Percentiles rank a stretch among this genome's conserved stretches.
Conservation (phyloP, 1,140 invertebrate species). For the Drosophila teissieri region DNA sequence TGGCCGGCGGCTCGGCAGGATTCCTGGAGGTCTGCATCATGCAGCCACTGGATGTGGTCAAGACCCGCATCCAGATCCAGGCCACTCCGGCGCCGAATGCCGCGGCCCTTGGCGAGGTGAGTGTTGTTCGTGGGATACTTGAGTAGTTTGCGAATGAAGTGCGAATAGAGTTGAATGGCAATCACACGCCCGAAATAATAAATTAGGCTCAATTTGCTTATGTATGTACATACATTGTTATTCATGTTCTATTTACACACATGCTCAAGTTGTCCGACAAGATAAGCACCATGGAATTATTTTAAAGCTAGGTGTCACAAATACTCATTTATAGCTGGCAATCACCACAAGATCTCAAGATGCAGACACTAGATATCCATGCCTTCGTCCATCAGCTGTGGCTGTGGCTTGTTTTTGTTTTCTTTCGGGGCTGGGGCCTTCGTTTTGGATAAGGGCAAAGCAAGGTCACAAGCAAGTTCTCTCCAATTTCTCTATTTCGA, state of each 20-base stretch:
- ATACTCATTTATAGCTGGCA: not conserved
- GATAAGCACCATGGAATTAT: no score
- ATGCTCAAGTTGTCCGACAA: no score
- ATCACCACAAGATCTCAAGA: not conserved
- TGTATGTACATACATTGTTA: no score
- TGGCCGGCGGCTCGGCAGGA: conserved; percentile 94
- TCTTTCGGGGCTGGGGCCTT: conserved; percentile 1
- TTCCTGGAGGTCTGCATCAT: conserved; percentile 98
- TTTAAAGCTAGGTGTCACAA: no score
- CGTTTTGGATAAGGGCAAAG: conserved; percentile 33
- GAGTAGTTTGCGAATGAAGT: no score
- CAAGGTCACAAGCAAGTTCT: conserved; percentile 44
- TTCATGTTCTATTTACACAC: no score
- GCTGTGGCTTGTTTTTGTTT: not conserved
- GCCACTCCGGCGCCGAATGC: conserved; percentile 69
- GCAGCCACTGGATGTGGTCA: conserved; percentile 97
- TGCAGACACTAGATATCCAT: not conserved
- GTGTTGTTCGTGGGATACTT: conserved; percentile 8
- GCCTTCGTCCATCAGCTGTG: conserved; percentile 19
- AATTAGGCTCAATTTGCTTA: no score
- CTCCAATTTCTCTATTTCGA: not conserved
- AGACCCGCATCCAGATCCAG: conserved; percentile 94
- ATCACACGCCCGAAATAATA: no score
- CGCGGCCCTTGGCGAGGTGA: conserved; percentile 41
- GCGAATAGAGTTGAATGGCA: no score